phyloP scores from a whole-genome alignment of 2,888 invertebrate genomes.

The Zootermopsis nevadensis region DNA sequence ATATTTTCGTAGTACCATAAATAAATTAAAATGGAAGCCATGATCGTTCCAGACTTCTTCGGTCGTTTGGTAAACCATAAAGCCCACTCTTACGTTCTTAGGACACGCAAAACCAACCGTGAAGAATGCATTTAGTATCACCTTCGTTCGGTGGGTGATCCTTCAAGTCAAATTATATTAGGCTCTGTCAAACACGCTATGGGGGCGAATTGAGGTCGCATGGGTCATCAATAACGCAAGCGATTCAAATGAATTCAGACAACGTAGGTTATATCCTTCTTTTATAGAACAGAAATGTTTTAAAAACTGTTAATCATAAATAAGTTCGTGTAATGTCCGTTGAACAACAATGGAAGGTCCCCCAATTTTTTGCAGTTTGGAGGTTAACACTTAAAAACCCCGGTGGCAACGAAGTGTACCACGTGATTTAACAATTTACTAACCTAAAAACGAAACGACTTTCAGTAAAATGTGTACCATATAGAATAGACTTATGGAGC shows the following conservation, averaged over 20 bases:
- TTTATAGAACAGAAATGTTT: not conserved
- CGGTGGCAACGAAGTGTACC: too few species aligned
- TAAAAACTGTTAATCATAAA: not conserved
- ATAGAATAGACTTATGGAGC: too few species aligned
- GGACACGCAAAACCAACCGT: not conserved
- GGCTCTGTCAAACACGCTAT: conserved; percentile 24
- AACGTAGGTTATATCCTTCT: not conserved
- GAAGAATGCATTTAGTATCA: conserved; percentile 16
- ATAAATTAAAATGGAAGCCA: conserved; percentile 20
- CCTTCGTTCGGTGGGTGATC: not conserved
- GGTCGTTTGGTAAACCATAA: conserved; percentile 34
- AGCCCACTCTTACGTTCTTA: not conserved
- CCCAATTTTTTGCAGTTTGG: too few species aligned
- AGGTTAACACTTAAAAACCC: too few species aligned
- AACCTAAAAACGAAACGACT: too few species aligned
- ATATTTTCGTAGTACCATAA: not conserved
- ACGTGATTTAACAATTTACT: too few species aligned
- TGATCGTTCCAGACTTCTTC: too few species aligned
- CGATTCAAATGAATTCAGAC: not conserved
- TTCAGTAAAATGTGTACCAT: too few species aligned
- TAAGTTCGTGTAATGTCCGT: not conserved
- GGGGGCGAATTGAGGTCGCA: not conserved
- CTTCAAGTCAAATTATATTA: conserved; percentile 22
- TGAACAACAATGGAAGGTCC: too few species aligned
- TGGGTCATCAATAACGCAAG: conserved; percentile 13